Evolutionary conservation across 2,888 invertebrate genomes (phyloP).

Genomic region (Heliconius charithonia): DNA sequence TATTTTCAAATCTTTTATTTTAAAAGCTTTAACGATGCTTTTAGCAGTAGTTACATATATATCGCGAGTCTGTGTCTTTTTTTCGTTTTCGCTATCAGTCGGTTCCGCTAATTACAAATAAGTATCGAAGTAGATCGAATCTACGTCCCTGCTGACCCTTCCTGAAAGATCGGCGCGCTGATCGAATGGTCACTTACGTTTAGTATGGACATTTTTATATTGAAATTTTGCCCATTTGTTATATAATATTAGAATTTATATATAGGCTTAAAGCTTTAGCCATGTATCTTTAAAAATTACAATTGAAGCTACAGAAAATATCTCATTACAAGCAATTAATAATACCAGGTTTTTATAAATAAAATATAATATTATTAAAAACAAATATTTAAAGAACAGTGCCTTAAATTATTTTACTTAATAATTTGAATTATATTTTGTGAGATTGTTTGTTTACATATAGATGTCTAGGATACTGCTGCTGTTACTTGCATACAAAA

Average conservation of each 20-base stretch:
- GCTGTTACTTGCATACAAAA: background rate
- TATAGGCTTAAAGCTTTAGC: background rate
- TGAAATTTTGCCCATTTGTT: background rate
- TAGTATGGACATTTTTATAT: slow-evolving; percentile 13
- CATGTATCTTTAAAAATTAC: background rate
- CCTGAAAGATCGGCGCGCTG: slow-evolving; percentile 59
- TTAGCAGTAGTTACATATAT: background rate
- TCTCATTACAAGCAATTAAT: background rate
- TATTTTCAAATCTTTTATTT: background rate
- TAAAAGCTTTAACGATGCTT: background rate
- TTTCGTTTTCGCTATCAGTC: slow-evolving; percentile 29
- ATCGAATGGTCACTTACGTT: slow-evolving; percentile 37
- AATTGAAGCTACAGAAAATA: background rate
- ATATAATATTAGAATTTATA: background rate
- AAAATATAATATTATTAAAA: background rate
- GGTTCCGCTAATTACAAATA: slow-evolving; percentile 56
- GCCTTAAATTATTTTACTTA: too few relatives aligned
- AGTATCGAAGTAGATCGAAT: slow-evolving; percentile 61
- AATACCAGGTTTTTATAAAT: background rate
- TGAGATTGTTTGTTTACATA: too few relatives aligned
- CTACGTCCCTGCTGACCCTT: slow-evolving; percentile 55
- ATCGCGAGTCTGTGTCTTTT: slow-evolving; percentile 22
- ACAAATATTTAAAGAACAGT: too few relatives aligned
- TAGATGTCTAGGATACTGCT: too few relatives aligned
- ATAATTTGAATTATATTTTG: too few relatives aligned